phyloP scores from a whole-genome alignment of 2,797 vertebrate genomes.

The Tangara arthus region DNA sequence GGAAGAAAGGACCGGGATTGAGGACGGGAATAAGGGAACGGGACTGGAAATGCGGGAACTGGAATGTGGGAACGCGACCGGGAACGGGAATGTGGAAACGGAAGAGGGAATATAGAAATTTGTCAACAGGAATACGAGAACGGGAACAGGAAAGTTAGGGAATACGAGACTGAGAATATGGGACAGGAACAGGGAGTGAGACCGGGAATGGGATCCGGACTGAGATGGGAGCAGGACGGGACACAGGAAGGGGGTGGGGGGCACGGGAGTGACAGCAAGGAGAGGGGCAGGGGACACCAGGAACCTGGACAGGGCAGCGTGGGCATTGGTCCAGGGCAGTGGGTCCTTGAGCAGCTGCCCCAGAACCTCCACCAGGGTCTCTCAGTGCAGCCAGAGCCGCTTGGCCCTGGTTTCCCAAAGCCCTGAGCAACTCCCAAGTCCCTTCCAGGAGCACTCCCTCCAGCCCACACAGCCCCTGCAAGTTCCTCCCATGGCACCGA shows the following conservation, averaged over 20 bases:
- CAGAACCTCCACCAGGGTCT: not conserved
- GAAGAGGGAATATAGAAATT: not conserved
- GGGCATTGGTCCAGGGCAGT: not conserved
- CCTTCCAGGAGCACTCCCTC: not conserved
- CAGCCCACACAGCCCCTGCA: not conserved
- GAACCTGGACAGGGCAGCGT: not conserved
- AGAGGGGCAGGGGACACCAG: not conserved
- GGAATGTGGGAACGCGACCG: not conserved
- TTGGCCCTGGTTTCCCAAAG: too few species aligned
- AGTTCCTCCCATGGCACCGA: too few species aligned
- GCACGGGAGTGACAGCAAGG: not conserved
- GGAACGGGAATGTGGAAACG: too few species aligned
- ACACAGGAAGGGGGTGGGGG: not conserved
- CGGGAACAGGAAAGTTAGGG: too few species aligned
- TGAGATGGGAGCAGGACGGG: not conserved
- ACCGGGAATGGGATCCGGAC: not conserved
- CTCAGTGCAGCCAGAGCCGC: not conserved
- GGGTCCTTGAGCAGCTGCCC: not conserved
- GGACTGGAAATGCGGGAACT: not conserved
- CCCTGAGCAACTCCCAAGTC: not conserved
- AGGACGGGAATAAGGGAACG: too few species aligned
- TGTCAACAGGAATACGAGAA: too few species aligned
- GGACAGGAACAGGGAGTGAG: not conserved
- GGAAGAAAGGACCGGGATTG: not conserved
- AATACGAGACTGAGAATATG: too few species aligned